Evolutionary conservation across 2,888 invertebrate genomes (phyloP).

Genomic region (Cremastobaeus sp.): DNA sequence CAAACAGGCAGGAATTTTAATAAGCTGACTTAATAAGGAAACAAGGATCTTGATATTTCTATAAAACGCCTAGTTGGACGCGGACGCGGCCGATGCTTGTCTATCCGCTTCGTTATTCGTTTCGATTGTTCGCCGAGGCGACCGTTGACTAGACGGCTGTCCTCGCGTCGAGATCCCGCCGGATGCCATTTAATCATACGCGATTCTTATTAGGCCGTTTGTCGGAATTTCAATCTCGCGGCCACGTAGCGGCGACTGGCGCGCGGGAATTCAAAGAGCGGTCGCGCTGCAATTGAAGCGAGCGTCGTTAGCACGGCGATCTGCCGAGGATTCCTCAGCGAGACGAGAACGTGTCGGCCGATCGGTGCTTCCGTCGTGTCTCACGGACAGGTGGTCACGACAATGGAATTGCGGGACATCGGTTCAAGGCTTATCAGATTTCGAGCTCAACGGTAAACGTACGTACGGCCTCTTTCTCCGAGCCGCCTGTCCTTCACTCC

Average conservation of each 20-base stretch:
- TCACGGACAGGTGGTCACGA: conserved; percentile 62
- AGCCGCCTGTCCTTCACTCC: conserved; percentile 43
- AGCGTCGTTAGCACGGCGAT: conserved; percentile 57
- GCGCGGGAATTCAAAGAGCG: conserved; percentile 52
- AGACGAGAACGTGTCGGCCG: conserved; percentile 56
- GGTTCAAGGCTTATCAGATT: conserved; percentile 59
- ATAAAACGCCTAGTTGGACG: background rate
- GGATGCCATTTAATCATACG: conserved; percentile 35
- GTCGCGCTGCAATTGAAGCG: conserved; percentile 53
- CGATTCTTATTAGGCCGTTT: conserved; percentile 46
- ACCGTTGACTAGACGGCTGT: no score
- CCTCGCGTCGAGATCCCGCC: background rate
- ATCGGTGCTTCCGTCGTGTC: conserved; percentile 59
- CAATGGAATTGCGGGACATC: conserved; percentile 61
- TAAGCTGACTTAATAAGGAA: background rate
- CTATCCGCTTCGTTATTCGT: conserved; percentile 5
- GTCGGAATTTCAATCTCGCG: conserved; percentile 52
- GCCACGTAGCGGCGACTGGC: conserved; percentile 27
- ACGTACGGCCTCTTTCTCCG: conserved; percentile 44
- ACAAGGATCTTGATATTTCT: background rate
- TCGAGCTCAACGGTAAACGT: conserved; percentile 56
- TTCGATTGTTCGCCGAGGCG: conserved; percentile 7
- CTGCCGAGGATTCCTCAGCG: conserved; percentile 46
- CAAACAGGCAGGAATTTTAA: background rate
- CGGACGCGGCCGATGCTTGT: background rate